phyloP scores from a whole-genome alignment of 2,888 invertebrate genomes.

The Leptura quadrifasciata region DNA sequence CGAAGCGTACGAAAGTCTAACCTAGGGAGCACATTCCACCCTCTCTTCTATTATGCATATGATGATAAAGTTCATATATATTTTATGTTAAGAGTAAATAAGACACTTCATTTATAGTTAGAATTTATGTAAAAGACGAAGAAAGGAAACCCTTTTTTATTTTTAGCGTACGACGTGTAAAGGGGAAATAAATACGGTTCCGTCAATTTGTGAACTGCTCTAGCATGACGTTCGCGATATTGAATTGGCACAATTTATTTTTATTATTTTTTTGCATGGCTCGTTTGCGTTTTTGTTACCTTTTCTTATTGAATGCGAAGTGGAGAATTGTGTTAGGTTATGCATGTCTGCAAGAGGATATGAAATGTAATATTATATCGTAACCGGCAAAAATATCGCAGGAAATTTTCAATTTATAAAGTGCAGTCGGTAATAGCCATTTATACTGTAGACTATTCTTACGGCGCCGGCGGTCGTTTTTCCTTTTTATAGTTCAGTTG shows the following conservation, averaged over 20 bases:
- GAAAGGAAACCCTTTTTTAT: neutral
- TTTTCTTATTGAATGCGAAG: conserved; percentile 1
- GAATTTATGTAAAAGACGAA: conserved; percentile 21
- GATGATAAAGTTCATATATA: conserved; percentile 17
- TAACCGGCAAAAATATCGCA: conserved; percentile 3
- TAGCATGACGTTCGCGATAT: neutral
- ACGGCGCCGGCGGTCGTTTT: neutral
- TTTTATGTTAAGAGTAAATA: conserved; percentile 25
- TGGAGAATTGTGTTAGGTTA: conserved; percentile 35
- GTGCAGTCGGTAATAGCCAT: neutral
- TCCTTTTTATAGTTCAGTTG: neutral
- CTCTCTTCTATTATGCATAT: conserved; percentile 5
- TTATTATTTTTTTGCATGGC: conserved; percentile 37
- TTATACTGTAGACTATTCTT: neutral
- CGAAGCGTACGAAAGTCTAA: neutral
- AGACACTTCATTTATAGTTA: conserved; percentile 23
- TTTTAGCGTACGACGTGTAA: neutral
- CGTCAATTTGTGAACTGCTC: conserved; percentile 33
- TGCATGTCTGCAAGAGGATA: conserved; percentile 21
- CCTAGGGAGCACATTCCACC: neutral
- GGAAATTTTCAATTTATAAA: conserved; percentile 21
- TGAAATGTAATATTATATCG: conserved; percentile 25
- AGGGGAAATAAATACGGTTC: conserved; percentile 29
- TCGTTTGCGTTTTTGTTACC: conserved; percentile 19
- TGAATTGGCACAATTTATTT: conserved; percentile 31